These are phyloP conservation scores for Limnephilus marmoratus DNA, from an alignment of 2,888 invertebrate species.

Conservation along the genomic window DNA sequence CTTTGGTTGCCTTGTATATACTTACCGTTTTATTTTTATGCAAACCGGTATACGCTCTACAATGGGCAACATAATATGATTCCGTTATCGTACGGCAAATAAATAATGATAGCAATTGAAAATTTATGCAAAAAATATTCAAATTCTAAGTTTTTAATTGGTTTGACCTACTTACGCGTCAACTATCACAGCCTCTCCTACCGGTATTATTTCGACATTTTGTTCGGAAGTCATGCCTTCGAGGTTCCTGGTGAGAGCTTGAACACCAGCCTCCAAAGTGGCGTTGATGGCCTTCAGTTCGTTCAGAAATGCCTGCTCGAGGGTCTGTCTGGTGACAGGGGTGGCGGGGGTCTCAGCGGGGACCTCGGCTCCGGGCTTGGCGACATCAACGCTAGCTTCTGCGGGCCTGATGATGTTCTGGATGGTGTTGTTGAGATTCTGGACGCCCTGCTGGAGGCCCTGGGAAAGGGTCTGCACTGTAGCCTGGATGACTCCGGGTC, in stretches of 20 bases:
- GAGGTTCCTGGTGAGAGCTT: slow-evolving; percentile 33
- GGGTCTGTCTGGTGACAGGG: slow-evolving; percentile 10
- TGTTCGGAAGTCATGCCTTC: neutral
- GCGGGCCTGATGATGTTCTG: slow-evolving; percentile 52
- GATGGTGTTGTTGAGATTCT: slow-evolving; percentile 51
- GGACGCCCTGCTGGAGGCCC: slow-evolving; percentile 49
- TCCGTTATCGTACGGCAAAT: slow-evolving; percentile 11
- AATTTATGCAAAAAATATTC: slow-evolving; percentile 24
- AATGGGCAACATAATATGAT: slow-evolving; percentile 10
- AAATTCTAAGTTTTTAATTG: neutral
- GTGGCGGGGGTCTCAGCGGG: neutral
- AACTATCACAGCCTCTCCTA: slow-evolving; percentile 8
- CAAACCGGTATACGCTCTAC: slow-evolving; percentile 16
- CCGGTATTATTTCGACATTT: neutral
- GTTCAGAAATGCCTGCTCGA: slow-evolving; percentile 38
- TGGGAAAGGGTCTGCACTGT: slow-evolving; percentile 50
- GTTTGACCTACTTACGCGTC: slow-evolving; percentile 33
- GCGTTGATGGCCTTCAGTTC: slow-evolving; percentile 48
- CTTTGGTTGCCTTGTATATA: neutral
- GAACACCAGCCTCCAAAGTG: slow-evolving; percentile 53
- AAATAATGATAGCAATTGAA: neutral
- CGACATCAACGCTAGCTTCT: neutral
- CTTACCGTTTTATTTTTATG: neutral
- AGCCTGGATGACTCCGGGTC: slow-evolving; percentile 31
- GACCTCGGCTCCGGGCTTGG: slow-evolving; percentile 40